Percentiles rank a stretch among this genome's conserved stretches.
Conservation (phyloP, 64 coral and sea anemone genomes). For the Anthopleura sola region DNA sequence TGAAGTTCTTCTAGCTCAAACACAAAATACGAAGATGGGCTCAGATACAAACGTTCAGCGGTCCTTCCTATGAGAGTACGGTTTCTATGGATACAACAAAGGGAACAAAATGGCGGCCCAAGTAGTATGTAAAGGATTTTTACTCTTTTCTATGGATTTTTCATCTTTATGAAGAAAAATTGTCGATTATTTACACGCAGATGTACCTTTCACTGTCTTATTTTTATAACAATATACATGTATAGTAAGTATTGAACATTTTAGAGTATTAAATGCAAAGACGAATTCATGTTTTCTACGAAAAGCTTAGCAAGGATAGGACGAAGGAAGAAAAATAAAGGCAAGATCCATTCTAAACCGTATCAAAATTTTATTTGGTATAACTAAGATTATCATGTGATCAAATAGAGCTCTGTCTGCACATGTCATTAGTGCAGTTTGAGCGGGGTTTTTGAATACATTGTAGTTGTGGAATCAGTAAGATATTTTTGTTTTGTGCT, state of each 20-base stretch:
- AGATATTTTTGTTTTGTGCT: slow-evolving; percentile 32
- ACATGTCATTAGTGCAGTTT: not conserved
- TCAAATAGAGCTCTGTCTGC: not conserved
- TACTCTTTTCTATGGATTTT: not conserved
- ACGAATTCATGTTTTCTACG: too few species aligned
- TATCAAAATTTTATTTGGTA: not conserved
- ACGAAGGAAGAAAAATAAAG: not conserved
- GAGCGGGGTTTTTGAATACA: slow-evolving; percentile 9
- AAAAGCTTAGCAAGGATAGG: not conserved
- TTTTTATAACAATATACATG: not conserved
- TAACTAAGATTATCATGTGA: not conserved
- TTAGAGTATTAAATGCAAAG: not conserved
- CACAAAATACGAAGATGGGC: not conserved
- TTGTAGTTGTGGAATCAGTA: slow-evolving; percentile 15
- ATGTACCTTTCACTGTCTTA: not conserved
- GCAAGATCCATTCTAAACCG: too few species aligned
- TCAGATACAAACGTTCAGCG: slow-evolving; percentile 7
- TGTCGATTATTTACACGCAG: not conserved
- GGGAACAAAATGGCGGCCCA: not conserved
- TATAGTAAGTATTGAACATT: not conserved
- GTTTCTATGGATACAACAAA: slow-evolving; percentile 2
- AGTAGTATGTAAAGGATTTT: not conserved
- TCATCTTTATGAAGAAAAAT: not conserved
- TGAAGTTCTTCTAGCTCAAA: not conserved
- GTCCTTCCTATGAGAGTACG: not conserved